Evolutionary conservation across 2,113 vertebrate genomes (phyloP), one percentile per base, ranked within the genome.

Genomic region (Cavia porcellus): DNA sequence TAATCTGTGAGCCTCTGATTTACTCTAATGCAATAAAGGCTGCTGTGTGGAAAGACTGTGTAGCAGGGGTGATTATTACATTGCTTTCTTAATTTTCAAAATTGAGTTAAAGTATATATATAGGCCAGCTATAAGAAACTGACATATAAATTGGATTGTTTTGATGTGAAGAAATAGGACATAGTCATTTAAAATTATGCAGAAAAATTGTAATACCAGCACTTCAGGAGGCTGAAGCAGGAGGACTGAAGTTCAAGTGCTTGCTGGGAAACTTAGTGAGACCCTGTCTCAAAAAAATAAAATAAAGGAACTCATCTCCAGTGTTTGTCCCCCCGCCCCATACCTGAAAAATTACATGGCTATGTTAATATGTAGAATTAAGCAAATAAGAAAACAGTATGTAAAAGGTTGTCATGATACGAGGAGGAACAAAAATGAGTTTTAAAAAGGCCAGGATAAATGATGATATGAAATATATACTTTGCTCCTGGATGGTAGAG

Each of bases 1-100:
- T 12, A 50, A 38, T n/a, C 74, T 74, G 55, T 13, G 28, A 96
- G 47, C n/a, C 24, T 91, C 38, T 66, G 79, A 57, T 61, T 90
- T 80, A 28, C 42, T 28, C 42, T 79, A 32, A 82, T 77, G 30
- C 61, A 77, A 19, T 17, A 3, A 57, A 52, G n/a, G 52, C 25
- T 68, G 35, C 64, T 70, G 1, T n/a, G 22, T 45, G 86, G 89
- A 93, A 94, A 52, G 17, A 82, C 14, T 90, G 38, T 45, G 19
- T 50, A 68, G 52, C 32, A 86, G 72, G n/a, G n/a, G 45, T n/a
- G 52, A 84, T 61, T 86, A 79, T 38, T 61, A 52, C 28, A 72
- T 32, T 81, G 42, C 55, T 75, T 95, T 96, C 62, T 32, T 91
- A 91, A 85, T 62, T n/a, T 45, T 59, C n/a, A 25, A 93, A 81